Evolutionary conservation across 2,797 vertebrate genomes (phyloP).

Genomic region (Ficedula albicollis): DNA sequence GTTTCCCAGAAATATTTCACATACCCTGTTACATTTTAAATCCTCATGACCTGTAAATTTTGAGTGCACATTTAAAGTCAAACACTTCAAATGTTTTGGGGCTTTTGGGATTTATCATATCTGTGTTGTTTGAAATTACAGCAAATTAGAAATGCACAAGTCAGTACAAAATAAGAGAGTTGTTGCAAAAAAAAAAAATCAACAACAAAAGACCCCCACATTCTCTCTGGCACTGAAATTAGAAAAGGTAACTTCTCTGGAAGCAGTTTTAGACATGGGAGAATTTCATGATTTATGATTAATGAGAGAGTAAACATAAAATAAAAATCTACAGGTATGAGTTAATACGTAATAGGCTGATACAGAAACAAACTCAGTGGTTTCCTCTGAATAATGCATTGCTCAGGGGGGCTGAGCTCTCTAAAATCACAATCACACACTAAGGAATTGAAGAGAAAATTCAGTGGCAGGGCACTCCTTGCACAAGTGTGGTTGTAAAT

Average conservation of each 20-base stretch:
- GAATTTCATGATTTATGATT: neutral
- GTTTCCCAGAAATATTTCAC: neutral
- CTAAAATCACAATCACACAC: neutral
- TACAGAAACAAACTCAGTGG: neutral
- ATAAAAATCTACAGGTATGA: neutral
- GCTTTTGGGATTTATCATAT: neutral
- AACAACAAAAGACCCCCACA: too few relatives aligned
- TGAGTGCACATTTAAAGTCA: neutral
- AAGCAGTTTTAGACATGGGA: neutral
- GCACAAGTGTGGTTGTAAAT: neutral
- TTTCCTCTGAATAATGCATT: neutral
- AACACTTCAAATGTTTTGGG: neutral
- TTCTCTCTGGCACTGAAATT: neutral
- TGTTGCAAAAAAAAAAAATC: neutral
- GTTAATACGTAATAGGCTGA: neutral
- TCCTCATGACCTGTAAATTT: neutral
- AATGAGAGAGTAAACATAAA: neutral
- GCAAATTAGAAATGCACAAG: neutral
- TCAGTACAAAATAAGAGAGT: neutral
- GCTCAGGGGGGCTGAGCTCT: neutral
- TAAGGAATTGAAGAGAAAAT: neutral
- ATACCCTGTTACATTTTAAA: neutral
- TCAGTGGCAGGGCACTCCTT: neutral
- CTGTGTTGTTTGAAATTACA: neutral
- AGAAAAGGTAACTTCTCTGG: neutral